A percentile compares a stretch with the other conserved stretches of the same genome.
Evolutionary conservation across 2,888 invertebrate species (phyloP).

Genomic region (Rotaria macrura): DNA sequence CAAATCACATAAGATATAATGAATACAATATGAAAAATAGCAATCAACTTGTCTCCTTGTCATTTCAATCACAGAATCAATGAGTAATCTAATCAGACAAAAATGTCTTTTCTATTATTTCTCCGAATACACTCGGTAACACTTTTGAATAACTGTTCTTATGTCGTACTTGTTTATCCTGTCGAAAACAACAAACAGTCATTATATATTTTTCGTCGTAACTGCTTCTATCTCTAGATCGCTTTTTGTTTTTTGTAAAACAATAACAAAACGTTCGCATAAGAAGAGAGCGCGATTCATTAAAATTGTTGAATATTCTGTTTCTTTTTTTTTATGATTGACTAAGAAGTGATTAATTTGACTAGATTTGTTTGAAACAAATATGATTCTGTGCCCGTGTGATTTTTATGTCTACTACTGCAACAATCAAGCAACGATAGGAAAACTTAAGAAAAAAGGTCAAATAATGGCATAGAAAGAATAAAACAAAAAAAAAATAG

Average conservation of each 20-base stretch:
- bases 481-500: neutral
- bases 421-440: neutral
- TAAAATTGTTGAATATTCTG: too few relatives aligned
- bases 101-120: neutral
- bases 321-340: neutral
- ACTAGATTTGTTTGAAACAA: neutral
- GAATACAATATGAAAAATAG: neutral
- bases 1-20: neutral
- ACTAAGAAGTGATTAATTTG: neutral
- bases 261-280: neutral
- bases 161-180: neutral
- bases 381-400: neutral
- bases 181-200: neutral
- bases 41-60: neutral
- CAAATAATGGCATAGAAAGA: too few relatives aligned
- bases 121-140: neutral
- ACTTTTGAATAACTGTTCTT: neutral
- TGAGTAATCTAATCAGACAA: neutral
- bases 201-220: neutral
- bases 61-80: neutral
- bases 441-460: neutral
- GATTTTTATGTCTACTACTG: neutral
- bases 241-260: neutral
- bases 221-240: neutral
- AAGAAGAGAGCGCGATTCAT: too few relatives aligned